Evolutionary conservation across 2,888 invertebrate species (phyloP), one percentile per base, ranked within the genome.

Genomic region (Parasteatoda lunata): DNA sequence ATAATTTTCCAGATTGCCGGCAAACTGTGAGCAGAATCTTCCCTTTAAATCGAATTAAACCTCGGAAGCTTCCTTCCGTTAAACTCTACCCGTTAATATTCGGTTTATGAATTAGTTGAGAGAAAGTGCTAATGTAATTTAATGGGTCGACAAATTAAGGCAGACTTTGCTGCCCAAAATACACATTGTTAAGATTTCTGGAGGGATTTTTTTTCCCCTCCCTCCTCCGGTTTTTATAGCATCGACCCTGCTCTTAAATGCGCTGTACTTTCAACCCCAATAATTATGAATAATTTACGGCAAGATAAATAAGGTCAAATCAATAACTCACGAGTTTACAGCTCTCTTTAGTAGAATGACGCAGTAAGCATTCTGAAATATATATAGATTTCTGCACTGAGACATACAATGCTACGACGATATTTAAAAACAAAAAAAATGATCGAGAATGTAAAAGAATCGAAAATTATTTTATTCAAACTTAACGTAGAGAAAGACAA

Each of bases 21-120:
- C 30, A 51, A 52, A 49, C 78, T 49, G 15, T 71, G 69, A 5
- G 59, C 9, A 59, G 11, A 59, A 4, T 65, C 64, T 54, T 49
- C 71, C 68, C 71, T 47, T 80, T 80, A 75, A 85, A 85, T 85
- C 70, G 76, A 85, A 85, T 85, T 85, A 85, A 85, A 85, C 51
- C 80, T 11, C 70, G 13, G 68, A 59, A 69, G 11, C 9, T 59
- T n/a, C n/a, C 30, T 71, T 59, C 75, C 59, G 68, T 71, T 75
- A 76, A 85, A 76, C 69, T 70, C 64, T 79, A 65, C 75, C 85
- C 85, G 85, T 85, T 85, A 80, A 85, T 85, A 85, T 76, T 71
- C 76, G 48, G 76, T 75, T 76, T 85, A 85, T 85, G 76, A 85
- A 85, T 85, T 85, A 85, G 85, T n/a, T 3, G 59, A 59, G 59